These are phyloP conservation scores for Saccostrea echinata DNA, from an alignment of 1,140 invertebrate species.

Conservation along the genomic window DNA sequence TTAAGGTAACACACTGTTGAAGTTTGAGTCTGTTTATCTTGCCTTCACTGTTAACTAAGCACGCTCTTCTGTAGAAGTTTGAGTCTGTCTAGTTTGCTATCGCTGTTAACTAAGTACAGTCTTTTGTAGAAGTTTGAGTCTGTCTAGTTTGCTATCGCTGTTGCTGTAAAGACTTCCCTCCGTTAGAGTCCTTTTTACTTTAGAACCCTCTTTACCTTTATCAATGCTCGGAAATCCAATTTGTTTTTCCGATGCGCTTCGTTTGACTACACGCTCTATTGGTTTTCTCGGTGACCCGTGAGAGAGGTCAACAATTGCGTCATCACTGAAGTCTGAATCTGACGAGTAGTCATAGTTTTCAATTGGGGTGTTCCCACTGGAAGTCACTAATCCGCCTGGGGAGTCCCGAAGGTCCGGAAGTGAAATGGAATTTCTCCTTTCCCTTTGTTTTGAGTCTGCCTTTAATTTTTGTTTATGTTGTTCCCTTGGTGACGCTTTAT, in stretches of 20 bases:
- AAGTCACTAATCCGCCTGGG: slow-evolving; percentile 56
- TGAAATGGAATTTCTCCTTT: slow-evolving; percentile 59
- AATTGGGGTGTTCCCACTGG: slow-evolving; percentile 58
- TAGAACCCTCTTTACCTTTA: slow-evolving; percentile 15
- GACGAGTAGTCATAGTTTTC: slow-evolving; percentile 1
- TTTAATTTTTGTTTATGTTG: not conserved
- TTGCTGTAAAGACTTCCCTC: slow-evolving; percentile 52
- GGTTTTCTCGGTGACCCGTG: slow-evolving; percentile 30
- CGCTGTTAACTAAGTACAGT: slow-evolving; percentile 32
- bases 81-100: slow-evolving; percentile 77
- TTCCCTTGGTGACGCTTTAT: not conserved
- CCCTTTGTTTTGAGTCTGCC: slow-evolving; percentile 3
- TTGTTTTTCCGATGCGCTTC: slow-evolving; percentile 56
- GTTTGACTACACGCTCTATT: slow-evolving; percentile 37
- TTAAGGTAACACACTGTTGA: too few species aligned
- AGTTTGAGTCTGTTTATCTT: not conserved
- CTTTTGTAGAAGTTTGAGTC: slow-evolving; percentile 28
- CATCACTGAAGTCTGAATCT: slow-evolving; percentile 49
- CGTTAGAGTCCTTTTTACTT: slow-evolving; percentile 50
- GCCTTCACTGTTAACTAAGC: slow-evolving; percentile 77
- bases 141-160: slow-evolving; percentile 78
- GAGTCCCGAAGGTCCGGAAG: slow-evolving; percentile 63
- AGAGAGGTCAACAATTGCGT: slow-evolving; percentile 39
- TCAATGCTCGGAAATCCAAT: slow-evolving; percentile 54
- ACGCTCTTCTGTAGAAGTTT: slow-evolving; percentile 36